Percentiles rank a stretch among this genome's conserved stretches.
phyloP scores from a whole-genome alignment of 92 coral and sea anemone genomes.

The Epizoanthus illoricatus region DNA sequence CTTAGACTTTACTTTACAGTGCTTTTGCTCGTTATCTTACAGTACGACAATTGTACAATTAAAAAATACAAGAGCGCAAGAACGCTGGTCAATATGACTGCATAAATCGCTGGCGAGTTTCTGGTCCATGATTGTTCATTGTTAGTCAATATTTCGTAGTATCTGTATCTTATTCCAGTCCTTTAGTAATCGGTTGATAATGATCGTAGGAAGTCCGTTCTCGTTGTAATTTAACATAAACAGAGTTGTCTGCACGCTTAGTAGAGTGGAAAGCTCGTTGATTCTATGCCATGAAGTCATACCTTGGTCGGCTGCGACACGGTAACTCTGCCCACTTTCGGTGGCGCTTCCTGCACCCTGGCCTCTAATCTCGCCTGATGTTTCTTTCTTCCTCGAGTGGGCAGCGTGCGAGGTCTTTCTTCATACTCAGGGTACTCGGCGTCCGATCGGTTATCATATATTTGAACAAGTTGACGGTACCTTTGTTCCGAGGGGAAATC shows the following conservation, averaged over 20 bases:
- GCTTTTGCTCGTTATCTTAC: not conserved
- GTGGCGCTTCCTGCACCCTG: slow-evolving; percentile 19
- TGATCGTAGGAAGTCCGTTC: not conserved
- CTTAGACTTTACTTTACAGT: not conserved
- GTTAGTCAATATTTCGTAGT: slow-evolving; percentile 6
- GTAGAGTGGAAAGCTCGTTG: not conserved
- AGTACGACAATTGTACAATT: not conserved
- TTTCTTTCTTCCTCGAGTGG: slow-evolving; percentile 32
- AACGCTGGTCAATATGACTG: not conserved
- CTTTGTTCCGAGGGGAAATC: slow-evolving; percentile 37
- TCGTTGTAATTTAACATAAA: slow-evolving; percentile 18
- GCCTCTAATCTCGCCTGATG: slow-evolving; percentile 13
- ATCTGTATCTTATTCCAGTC: not conserved
- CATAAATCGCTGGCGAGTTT: not conserved
- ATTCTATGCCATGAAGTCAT: slow-evolving; percentile 31
- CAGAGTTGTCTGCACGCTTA: slow-evolving; percentile 3
- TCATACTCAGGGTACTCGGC: slow-evolving; percentile 32
- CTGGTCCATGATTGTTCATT: not conserved
- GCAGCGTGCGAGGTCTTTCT: slow-evolving; percentile 25
- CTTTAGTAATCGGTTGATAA: not conserved
- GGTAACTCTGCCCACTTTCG: slow-evolving; percentile 30
- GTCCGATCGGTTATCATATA: slow-evolving; percentile 8
- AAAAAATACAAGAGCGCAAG: not conserved
- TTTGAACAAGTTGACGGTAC: slow-evolving; percentile 35
- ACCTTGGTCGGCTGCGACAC: slow-evolving; percentile 44